A percentile compares a stretch with the other conserved stretches of the same genome.
Conservation (phyloP, 2,888 invertebrate species). For the Candidula unifasciata region DNA sequence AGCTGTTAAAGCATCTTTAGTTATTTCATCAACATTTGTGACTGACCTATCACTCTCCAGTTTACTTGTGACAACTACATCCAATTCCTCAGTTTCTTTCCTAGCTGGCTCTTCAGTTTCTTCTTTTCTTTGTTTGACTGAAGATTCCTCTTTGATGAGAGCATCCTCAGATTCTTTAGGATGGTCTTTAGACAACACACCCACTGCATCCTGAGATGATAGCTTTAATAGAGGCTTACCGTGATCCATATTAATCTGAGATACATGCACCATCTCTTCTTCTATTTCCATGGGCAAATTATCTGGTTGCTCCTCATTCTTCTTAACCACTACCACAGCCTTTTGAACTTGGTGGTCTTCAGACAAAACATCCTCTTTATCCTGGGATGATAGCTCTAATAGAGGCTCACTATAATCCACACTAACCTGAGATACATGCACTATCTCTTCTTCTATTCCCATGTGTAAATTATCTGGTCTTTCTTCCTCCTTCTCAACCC, state of each 20-base stretch:
- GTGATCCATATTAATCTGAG: neutral
- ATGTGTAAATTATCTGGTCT: neutral
- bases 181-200: neutral
- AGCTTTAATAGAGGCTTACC: neutral
- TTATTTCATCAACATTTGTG: neutral
- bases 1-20: neutral
- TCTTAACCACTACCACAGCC: neutral
- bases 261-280: neutral
- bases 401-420: neutral
- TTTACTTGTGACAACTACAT: neutral
- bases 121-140: neutral
- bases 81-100: neutral
- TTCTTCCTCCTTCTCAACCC: neutral
- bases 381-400: neutral
- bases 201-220: neutral
- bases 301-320: neutral
- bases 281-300: neutral
- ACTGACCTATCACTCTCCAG: neutral
- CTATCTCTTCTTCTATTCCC: neutral
- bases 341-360: neutral
- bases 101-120: neutral
- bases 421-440: neutral
- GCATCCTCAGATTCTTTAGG: neutral
- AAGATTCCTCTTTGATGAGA: neutral
- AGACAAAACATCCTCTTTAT: neutral